A percentile compares a stretch with the other conserved stretches of the same genome.
Conservation (phyloP, 2,113 vertebrate genomes). For the Chinchilla lanigera region DNA sequence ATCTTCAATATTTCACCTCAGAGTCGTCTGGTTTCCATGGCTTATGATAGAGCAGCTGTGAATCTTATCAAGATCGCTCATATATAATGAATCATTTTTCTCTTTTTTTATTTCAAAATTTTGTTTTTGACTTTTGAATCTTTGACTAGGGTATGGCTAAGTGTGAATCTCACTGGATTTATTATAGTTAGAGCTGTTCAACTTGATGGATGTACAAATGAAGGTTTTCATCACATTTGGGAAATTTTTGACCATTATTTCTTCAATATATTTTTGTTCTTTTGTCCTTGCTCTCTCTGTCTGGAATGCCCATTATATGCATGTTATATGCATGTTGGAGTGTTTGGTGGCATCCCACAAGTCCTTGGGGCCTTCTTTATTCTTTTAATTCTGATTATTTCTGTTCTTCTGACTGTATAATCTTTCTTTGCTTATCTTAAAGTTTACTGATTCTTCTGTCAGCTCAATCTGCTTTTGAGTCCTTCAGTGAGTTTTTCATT, state of each 20-base stretch:
- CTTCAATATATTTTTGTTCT: not conserved
- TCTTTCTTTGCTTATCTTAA: not conserved
- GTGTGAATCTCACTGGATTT: not conserved
- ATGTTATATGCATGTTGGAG: not conserved
- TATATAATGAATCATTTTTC: not conserved
- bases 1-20: not conserved
- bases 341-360: not conserved
- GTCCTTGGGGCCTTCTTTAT: not conserved
- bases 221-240: not conserved
- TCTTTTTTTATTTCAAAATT: not conserved
- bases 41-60: not conserved
- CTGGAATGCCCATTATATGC: not conserved
- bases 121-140: not conserved
- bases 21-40: not conserved
- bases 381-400: not conserved
- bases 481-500: not conserved
- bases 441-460: not conserved
- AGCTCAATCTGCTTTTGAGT: not conserved
- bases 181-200: not conserved
- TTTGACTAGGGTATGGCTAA: not conserved
- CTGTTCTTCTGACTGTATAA: not conserved
- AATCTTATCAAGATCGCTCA: not conserved
- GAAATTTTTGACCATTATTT: not conserved
- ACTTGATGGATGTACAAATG: not conserved
- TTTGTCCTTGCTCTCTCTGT: not conserved